Base-by-base conservation (phyloP, 2,113 vertebrate species). In the Suncus etruscus region DNA sequence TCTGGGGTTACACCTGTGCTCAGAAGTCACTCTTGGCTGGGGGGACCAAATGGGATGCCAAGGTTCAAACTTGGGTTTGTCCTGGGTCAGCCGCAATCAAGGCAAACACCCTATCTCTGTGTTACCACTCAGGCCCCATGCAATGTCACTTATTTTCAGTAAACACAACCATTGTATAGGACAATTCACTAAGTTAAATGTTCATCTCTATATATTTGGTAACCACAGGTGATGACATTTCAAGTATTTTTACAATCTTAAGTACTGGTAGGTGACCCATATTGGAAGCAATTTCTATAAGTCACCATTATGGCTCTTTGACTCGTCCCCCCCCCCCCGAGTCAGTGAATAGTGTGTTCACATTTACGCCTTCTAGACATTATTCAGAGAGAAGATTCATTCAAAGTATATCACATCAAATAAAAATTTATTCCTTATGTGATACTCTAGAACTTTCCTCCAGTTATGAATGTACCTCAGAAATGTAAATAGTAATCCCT, bases 401-500 rank as follows among this genome's bases (percentile, higher is more conserved):
- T 87, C 31, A 54, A 4, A 15, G 32, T 58, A 79, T 51, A 45
- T 65, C 24, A 61, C 69, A 39, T 88, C 9, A 90, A 89, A 65
- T 72, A n/a, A 50, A 68, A 86, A 75, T 39, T 12, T 76, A 73
- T 8, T 76, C 15, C 73, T 91, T 31, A 58, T 68, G 14, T 32
- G 29, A 9, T 15, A 69, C 22, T 22, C 12, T 50, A 54, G 74
- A 94, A 70, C 18, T 72, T 81, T 72, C 76, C n/a, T 87, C 68
- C 10, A 81, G 29, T 89, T 31, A 47, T 77, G n/a, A 81, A 4
- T 31, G 92, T 80, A 79, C 81, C 86, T 84, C 74, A 39, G n/a
- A 83, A 70, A 4, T 24, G 4, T 25, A 22, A 69, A 75, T n/a
- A 89, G n/a, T 66, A 63, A 27, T 32, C 18, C 15, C 8, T 69